Base-by-base conservation (phyloP, 2,888 invertebrate species). In the Chymomyza fuscimana region DNA sequence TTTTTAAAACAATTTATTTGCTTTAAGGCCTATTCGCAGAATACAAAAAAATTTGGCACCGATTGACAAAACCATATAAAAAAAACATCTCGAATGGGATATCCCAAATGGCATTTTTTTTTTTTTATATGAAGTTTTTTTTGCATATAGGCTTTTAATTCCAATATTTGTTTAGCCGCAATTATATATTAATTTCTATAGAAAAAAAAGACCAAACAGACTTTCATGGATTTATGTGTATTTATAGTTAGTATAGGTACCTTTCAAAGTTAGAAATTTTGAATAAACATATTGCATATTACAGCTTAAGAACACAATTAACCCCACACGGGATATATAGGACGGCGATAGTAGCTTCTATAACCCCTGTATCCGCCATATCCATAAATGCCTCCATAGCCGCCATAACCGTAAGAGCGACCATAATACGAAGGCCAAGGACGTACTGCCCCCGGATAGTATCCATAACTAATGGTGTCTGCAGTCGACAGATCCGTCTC, bases 321-420 rank as follows among this genome's bases (percentile, higher is more conserved):
- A 16, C 88, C 83, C 74, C 70, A 88, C 22, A 86, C 76, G 19
- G 83, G 83, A 68, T 86, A 84, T 67, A 88, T 88, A 15, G 76
- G 77, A n/a, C 87, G 83, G 32, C 83, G 77, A 67, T 86, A 83
- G 56, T 68, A 77, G 32, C 64, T 16, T 22, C 36, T 29, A 16
- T 64, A 64, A 16, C 64, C 40, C 1, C 46, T 36, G 51, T 63
- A 63, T 15, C 63, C 63, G 29, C 51, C 22, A 51, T 51, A 50
- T 36, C 60, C 60, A 6, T 15, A 60, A 36, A 25, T 36, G 22
- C 25, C 63, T 1, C 51, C 12, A 15, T 51, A 50, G 15, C 81
- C 67, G 29, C 82, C 70, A 63, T 78, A 83, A 6, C 80, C 80
- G 36, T 87, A 86, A 10, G 77, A 70, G 6, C 82, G 86, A 36